phyloP scores from a whole-genome alignment of 2,113 vertebrate genomes.

The Onychorhynchus coronatus region DNA sequence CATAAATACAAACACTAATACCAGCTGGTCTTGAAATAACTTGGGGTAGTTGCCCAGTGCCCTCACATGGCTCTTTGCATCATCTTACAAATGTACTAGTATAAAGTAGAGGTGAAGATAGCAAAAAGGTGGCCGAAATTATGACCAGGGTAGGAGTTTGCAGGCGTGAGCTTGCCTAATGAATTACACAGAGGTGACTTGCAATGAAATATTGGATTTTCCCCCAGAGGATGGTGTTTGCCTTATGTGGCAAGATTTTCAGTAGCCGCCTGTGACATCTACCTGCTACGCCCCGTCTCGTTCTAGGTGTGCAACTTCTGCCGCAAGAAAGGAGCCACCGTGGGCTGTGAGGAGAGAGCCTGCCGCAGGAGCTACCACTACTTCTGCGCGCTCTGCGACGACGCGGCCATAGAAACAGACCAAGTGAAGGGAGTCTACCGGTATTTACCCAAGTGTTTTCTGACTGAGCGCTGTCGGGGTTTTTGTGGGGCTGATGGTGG shows the following conservation, averaged over 20 bases:
- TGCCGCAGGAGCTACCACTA: conserved; percentile 75
- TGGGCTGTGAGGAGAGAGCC: conserved; percentile 70
- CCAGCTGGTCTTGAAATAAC: neutral
- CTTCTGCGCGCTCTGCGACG: conserved; percentile 66
- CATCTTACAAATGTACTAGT: neutral
- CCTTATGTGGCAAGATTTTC: neutral
- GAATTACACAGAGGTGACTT: neutral
- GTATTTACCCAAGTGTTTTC: conserved; percentile 40
- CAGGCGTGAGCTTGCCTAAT: neutral
- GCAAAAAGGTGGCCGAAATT: neutral
- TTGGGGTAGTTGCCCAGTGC: neutral
- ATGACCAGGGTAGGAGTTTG: neutral
- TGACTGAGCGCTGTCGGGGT: neutral
- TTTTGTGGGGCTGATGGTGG: neutral
- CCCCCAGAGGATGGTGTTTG: neutral
- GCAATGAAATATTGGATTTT: neutral
- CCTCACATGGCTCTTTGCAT: neutral
- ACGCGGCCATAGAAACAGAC: conserved; percentile 38
- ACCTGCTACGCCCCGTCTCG: neutral
- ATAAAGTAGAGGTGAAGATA: neutral
- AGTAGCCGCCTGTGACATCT: neutral
- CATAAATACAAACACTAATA: neutral
- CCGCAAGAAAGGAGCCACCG: conserved; percentile 67
- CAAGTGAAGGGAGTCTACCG: conserved; percentile 54
- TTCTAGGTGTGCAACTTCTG: conserved; percentile 69